Base-by-base conservation (phyloP, 2,888 invertebrate species). In the Drosophila kambysellisi region DNA sequence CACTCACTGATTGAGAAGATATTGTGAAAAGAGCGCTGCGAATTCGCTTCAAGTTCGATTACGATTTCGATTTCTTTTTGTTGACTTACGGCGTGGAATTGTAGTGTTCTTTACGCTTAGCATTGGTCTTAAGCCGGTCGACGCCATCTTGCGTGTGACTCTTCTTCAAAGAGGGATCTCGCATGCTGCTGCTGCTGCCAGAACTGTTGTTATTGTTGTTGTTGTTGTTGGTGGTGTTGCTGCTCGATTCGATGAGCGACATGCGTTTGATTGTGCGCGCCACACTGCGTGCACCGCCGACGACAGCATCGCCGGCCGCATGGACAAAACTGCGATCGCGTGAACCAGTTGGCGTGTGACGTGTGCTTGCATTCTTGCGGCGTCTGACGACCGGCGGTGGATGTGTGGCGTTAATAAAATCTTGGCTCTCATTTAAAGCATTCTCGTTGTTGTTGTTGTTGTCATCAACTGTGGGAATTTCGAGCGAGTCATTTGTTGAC, bases 1-100 rank as follows among this genome's bases (percentile, higher is more conserved):
- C 25, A 25, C 8, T 46, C 15, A 46, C 20, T 25, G 20, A 4
- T 20, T 20, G 12, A 20, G 20, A 1, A 25, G 12, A 8, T 46
- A 8, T 15, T 46, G 46, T 15, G 20, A 4, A 20, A 29, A 29
- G 9, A 50, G 17, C 17, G 17, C 25, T 3, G 5, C 29, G 15
- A 52, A 52, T 57, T 37, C 30, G 33, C 46, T 8, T 20, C 46
- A 17, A 3, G 9, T 41, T 46, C 39, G 39, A 39, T 25, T 6
- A 15, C 33, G 7, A 32, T n/a, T 37, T 39, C 46, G 20, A 20
- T 9, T 17, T 15, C 4, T 5, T 12, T 48, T 65, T 63, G 29
- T 12, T 15, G 33, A 82, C 82, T 83, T 83, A 83, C 82, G 82
- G 82, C 29, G 82, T 83, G 25, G 82, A 83, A 25, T 71, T 83